Evolutionary conservation across 2,888 invertebrate species (phyloP).

Genomic region (Homarus gammarus): DNA sequence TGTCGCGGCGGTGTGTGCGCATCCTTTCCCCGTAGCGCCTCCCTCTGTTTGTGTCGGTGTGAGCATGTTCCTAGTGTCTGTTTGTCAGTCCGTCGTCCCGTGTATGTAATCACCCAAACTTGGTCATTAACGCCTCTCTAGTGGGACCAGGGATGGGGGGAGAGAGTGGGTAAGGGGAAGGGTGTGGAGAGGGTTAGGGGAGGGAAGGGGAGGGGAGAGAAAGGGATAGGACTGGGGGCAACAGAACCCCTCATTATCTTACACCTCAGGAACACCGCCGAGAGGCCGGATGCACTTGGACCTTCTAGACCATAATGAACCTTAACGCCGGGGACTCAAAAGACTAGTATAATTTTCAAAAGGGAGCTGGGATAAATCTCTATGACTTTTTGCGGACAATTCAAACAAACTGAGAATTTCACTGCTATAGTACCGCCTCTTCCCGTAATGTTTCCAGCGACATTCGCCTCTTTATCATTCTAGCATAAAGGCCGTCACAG

Average conservation of each 20-base stretch:
- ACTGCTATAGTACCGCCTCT: not conserved
- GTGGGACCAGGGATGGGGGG: not conserved
- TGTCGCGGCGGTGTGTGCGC: not conserved
- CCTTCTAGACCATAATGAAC: not conserved
- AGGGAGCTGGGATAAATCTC: not conserved
- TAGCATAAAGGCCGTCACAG: not conserved
- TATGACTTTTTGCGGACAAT: slow-evolving; percentile 45
- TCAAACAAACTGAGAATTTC: slow-evolving; percentile 45
- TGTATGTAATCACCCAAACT: not conserved
- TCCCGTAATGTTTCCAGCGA: not conserved
- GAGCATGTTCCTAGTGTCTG: not conserved
- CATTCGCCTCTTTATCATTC: not conserved
- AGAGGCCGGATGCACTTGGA: slow-evolving; percentile 4
- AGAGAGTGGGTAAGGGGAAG: slow-evolving; percentile 3
- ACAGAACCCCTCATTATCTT: slow-evolving; percentile 50
- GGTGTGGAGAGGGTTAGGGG: not conserved
- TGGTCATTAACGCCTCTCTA: not conserved
- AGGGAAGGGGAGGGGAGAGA: slow-evolving; percentile 7
- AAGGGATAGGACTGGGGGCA: slow-evolving; percentile 16
- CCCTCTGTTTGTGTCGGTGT: too few species aligned
- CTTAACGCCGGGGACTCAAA: not conserved
- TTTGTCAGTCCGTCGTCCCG: not conserved
- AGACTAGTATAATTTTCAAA: not conserved
- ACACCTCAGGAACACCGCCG: slow-evolving; percentile 25
- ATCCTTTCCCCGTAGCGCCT: too few species aligned